These are phyloP conservation scores for Netelia inedita DNA, from an alignment of 2,888 invertebrate genomes.

Conservation along the genomic window DNA sequence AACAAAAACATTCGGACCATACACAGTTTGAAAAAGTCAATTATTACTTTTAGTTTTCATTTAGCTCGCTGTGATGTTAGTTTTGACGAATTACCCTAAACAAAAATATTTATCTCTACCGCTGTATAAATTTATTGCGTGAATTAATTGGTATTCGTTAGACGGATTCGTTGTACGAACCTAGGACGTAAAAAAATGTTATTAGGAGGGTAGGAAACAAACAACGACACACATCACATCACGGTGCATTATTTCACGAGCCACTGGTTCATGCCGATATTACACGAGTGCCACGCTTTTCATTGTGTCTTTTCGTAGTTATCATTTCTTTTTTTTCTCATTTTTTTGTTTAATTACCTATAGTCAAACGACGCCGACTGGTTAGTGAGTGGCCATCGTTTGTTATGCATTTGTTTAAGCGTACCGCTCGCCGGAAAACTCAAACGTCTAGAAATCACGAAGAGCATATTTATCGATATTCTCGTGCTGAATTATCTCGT, in stretches of 20 bases:
- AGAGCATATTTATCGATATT: constrained; percentile 45
- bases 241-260: constrained; percentile 54
- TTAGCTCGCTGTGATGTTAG: not conserved
- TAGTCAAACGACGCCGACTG: constrained; percentile 84
- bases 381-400: constrained; percentile 84
- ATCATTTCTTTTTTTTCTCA: constrained; percentile 23
- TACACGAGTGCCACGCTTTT: constrained; percentile 69
- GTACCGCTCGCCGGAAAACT: constrained; percentile 84
- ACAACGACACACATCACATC: constrained; percentile 74
- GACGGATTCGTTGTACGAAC: not conserved
- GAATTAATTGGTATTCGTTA: not conserved
- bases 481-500: not conserved
- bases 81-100: not conserved
- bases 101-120: not conserved
- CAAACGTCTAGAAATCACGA: constrained; percentile 84
- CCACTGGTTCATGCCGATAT: constrained; percentile 57
- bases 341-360: constrained; percentile 79
- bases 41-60: not conserved
- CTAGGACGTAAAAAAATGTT: constrained; percentile 24
- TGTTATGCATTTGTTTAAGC: constrained; percentile 83
- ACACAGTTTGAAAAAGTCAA: constrained; percentile 7
- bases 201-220: constrained; percentile 27
- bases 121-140: not conserved
- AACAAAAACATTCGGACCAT: constrained; percentile 45
- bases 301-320: constrained; percentile 1